Conservation (phyloP, 1,140 invertebrate genomes). For the Tenebrio molitor region DNA sequence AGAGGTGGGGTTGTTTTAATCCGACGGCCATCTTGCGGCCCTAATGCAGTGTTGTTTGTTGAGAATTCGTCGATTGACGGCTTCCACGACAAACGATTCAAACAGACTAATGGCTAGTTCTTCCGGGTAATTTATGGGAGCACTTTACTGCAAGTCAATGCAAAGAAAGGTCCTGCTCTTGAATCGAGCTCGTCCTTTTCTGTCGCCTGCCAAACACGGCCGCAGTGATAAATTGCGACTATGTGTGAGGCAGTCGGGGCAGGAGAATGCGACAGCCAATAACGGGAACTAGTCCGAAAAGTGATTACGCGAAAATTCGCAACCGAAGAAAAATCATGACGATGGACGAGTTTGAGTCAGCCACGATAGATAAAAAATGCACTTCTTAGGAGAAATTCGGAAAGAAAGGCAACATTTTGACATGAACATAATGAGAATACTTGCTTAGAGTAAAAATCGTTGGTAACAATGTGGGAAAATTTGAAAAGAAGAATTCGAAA, state of each 20-base stretch:
- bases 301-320: slow-evolving; percentile 3
- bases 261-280: neutral
- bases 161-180: slow-evolving; percentile 56
- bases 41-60: slow-evolving; percentile 30
- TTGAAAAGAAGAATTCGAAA: too few species aligned
- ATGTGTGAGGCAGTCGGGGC: slow-evolving; percentile 16
- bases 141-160: slow-evolving; percentile 61
- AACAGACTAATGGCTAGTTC: slow-evolving; percentile 64
- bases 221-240: slow-evolving; percentile 52
- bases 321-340: too few species aligned
- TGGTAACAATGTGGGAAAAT: too few species aligned
- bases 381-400: too few species aligned
- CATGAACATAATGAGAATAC: too few species aligned
- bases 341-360: too few species aligned
- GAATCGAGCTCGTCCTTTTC: slow-evolving; percentile 52
- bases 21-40: slow-evolving; percentile 38
- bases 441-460: too few species aligned
- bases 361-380: too few species aligned
- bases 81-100: slow-evolving; percentile 54
- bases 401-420: too few species aligned
- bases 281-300: slow-evolving; percentile 19
- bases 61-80: slow-evolving; percentile 43
- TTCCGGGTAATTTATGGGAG: slow-evolving; percentile 61
- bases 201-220: slow-evolving; percentile 46
- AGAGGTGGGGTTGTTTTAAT: slow-evolving; percentile 54